Conservation (phyloP, 1,140 invertebrate genomes). For the Ephestia elutella region DNA sequence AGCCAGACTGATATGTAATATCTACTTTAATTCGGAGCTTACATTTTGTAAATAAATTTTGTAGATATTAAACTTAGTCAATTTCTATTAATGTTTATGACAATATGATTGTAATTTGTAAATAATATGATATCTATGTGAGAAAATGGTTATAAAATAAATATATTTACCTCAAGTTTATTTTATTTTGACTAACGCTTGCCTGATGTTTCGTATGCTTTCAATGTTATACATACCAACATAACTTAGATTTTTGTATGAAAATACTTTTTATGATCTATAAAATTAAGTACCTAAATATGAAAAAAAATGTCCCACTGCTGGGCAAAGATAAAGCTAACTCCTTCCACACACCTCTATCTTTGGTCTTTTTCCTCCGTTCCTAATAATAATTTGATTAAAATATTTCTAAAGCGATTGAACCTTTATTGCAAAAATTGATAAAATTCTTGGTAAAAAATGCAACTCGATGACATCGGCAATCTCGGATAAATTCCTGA, state of each 20-base stretch:
- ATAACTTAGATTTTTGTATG: too few relatives aligned
- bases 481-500: slow-evolving; percentile 33
- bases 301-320: too few relatives aligned
- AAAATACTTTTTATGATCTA: too few relatives aligned
- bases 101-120: slow-evolving; percentile 69
- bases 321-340: too few relatives aligned
- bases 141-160: slow-evolving; percentile 61
- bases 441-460: slow-evolving; percentile 9
- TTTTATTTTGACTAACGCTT: slow-evolving; percentile 28
- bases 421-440: background rate
- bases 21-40: slow-evolving; percentile 58
- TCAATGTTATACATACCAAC: too few relatives aligned
- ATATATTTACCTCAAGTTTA: slow-evolving; percentile 42
- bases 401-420: too few relatives aligned
- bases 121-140: slow-evolving; percentile 56
- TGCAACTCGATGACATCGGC: slow-evolving; percentile 15
- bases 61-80: slow-evolving; percentile 66
- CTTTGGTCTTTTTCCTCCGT: too few relatives aligned
- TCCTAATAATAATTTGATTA: too few relatives aligned
- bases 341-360: too few relatives aligned
- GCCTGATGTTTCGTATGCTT: too few relatives aligned
- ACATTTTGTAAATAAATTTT: slow-evolving; percentile 61
- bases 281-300: too few relatives aligned
- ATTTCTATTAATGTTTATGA: slow-evolving; percentile 70
- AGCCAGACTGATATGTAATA: slow-evolving; percentile 39